These are phyloP conservation scores for Poeciliopsis occidentalis DNA, from an alignment of 2,113 vertebrate species.

Conservation along the genomic window DNA sequence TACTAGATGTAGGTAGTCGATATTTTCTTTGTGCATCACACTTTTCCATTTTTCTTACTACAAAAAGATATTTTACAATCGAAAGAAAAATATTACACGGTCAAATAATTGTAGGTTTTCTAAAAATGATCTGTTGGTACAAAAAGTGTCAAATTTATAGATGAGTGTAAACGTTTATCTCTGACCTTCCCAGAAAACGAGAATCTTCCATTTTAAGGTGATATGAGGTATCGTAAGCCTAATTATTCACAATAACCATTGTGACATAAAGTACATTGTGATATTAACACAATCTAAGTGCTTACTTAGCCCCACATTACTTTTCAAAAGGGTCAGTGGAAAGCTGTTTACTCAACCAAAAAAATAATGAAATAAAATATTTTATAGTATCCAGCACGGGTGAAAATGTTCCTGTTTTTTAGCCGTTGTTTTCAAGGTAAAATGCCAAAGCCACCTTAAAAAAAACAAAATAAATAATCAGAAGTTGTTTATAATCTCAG, in stretches of 20 bases:
- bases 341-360: conserved; percentile 17
- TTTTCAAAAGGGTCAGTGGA: conserved; percentile 18
- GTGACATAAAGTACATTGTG: conserved; percentile 3
- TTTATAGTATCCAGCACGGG: conserved; percentile 57
- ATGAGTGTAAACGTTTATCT: conserved; percentile 26
- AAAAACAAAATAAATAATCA: conserved; percentile 64
- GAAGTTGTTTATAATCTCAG: conserved; percentile 73
- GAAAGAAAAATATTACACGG: conserved; percentile 51
- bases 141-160: conserved; percentile 22
- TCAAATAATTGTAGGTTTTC: conserved; percentile 38
- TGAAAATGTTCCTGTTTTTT: conserved; percentile 50
- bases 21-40: conserved; percentile 52
- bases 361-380: conserved; percentile 24
- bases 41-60: conserved; percentile 42
- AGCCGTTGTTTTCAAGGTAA: conserved; percentile 68
- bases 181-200: conserved; percentile 8
- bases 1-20: conserved; percentile 63
- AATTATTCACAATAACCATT: background rate
- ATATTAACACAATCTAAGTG: background rate
- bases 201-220: conserved; percentile 2
- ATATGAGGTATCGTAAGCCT: conserved; percentile 6
- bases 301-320: conserved; percentile 14
- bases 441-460: conserved; percentile 79
- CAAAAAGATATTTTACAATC: conserved; percentile 34
- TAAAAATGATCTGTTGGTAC: conserved; percentile 43